Base-by-base conservation (phyloP, 2,888 invertebrate species). In the Mesodorylaimus sp. region DNA sequence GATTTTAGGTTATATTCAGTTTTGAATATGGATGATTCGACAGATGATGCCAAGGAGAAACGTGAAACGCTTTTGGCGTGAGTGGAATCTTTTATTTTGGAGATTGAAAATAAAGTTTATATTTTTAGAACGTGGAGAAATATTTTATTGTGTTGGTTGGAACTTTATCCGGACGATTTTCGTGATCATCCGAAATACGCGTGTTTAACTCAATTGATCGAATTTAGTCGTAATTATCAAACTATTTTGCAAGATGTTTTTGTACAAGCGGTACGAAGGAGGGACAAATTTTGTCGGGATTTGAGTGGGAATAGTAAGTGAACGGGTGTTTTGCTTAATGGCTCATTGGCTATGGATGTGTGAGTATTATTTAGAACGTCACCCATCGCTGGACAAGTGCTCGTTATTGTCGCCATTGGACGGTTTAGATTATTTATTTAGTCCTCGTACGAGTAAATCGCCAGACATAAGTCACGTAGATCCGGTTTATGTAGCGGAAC, bases 81-180 rank as follows among this genome's bases (percentile, higher is more conserved):
- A n/a, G n/a, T n/a, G n/a, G n/a, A n/a, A n/a, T n/a, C n/a, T n/a
- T n/a, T n/a, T n/a, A n/a, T n/a, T n/a, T n/a, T n/a, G n/a, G n/a
- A n/a, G n/a, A n/a, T n/a, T n/a, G n/a, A 10, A 32, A 32, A 39
- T 7, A 19, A 7, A 7, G 10, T 39, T 39, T 39, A 7, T 39
- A 21, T 39, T 39, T 39, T 39, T 21, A 43, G 44, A 21, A n/a
- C 44, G 26, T 43, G 44, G 44, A 5, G 27, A 26, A 43, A 43
- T 26, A 26, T 43, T 24, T 76, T 95, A 57, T 86, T 88, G 66
- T 88, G 93, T 42, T 97, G 97, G 97, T 71, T 97, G 66, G 93
- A 95, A 72, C 83, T 85, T 52, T 95, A 89, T 69, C 86, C 89
- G 38, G 91, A 93, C 70, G 97, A 97, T 72, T 83, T 84, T 70